phyloP scores from a whole-genome alignment of 2,888 invertebrate genomes.

The Acheta domesticus region DNA sequence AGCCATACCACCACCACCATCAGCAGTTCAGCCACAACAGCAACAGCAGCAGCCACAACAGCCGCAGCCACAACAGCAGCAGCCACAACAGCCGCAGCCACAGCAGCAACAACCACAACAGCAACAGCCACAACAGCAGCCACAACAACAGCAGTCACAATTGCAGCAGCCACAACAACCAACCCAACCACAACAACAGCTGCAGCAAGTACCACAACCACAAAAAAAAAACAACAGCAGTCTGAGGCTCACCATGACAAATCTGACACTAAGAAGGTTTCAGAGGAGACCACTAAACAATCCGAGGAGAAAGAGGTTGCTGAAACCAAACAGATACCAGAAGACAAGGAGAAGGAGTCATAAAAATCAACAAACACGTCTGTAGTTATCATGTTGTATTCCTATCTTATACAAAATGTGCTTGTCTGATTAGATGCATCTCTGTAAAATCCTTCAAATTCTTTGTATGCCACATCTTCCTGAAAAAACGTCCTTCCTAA shows the following conservation, averaged over 20 bases:
- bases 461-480: neutral
- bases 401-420: neutral
- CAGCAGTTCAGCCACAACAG: neutral
- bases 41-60: constrained; percentile 41
- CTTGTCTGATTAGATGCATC: neutral
- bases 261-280: neutral
- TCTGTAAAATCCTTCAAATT: neutral
- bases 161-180: too few relatives aligned
- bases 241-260: neutral
- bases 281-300: neutral
- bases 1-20: constrained; percentile 40
- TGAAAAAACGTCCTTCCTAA: neutral
- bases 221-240: constrained; percentile 22
- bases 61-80: constrained; percentile 21
- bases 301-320: neutral
- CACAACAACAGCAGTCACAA: too few relatives aligned
- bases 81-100: constrained; percentile 48
- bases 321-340: neutral
- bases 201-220: constrained; percentile 41
- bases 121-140: neutral
- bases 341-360: neutral
- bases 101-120: constrained; percentile 63
- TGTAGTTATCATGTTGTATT: neutral
- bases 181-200: neutral
- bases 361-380: neutral